Conservation (phyloP, 2,797 vertebrate genomes). For the Lacerta agilis region DNA sequence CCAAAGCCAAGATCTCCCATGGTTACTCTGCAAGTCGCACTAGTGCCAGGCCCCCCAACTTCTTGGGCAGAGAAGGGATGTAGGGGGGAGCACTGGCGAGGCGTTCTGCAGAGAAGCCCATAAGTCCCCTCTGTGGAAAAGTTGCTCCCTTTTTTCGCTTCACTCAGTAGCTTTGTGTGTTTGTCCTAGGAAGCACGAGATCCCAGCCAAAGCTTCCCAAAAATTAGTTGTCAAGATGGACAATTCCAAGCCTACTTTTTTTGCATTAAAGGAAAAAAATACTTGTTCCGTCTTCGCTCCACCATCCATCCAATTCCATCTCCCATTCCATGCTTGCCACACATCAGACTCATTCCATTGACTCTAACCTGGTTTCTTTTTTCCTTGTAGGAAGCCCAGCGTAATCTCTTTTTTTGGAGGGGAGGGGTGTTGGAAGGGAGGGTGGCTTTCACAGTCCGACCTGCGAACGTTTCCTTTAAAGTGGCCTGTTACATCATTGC, state of each 20-base stretch:
- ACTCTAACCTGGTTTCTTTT: not conserved
- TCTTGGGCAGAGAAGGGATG: no score
- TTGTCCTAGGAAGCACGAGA: no score
- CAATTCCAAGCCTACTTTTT: not conserved
- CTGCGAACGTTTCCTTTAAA: not conserved
- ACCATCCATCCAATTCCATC: conserved; percentile 8
- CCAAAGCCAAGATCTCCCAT: no score
- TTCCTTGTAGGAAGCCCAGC: conserved; percentile 47
- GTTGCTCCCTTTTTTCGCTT: not conserved
- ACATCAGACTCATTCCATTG: not conserved
- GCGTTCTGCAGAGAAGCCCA: not conserved
- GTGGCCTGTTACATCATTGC: not conserved
- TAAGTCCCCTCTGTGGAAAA: no score
- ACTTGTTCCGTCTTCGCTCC: not conserved
- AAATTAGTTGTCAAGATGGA: not conserved
- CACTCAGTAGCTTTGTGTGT: no score
- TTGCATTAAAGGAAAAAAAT: not conserved
- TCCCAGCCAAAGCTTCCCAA: not conserved
- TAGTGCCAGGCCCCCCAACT: no score
- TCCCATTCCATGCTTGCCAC: conserved; percentile 22
- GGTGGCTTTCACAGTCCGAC: not conserved
- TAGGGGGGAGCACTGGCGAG: no score
- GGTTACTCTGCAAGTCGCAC: no score
- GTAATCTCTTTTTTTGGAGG: not conserved
- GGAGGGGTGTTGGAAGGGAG: not conserved